These are phyloP conservation scores for pig (Sus scrofa) DNA, from an alignment of 2,113 vertebrate genomes.

Conservation along the genomic window DNA sequence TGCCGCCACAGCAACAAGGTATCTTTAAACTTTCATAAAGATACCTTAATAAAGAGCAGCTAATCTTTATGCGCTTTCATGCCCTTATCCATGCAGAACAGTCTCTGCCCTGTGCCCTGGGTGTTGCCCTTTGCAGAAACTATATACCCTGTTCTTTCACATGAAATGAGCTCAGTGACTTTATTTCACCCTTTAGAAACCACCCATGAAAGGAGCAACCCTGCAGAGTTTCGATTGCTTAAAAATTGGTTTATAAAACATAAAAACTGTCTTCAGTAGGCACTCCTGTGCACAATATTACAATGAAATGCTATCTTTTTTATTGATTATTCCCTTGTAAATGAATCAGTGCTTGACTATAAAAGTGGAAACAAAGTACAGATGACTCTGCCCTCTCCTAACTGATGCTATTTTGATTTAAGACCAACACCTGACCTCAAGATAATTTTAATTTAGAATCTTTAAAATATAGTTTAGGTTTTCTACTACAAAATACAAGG, in stretches of 20 bases:
- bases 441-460: not conserved
- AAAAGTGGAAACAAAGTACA: not conserved
- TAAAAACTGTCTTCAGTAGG: not conserved
- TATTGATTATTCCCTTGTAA: not conserved
- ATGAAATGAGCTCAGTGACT: not conserved
- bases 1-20: not conserved
- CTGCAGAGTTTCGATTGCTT: not conserved
- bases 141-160: not conserved
- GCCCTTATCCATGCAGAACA: not conserved
- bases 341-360: not conserved
- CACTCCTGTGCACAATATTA: not conserved
- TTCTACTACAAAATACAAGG: not conserved
- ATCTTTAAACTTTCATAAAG: not conserved
- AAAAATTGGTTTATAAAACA: not conserved
- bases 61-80: not conserved
- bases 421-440: not conserved
- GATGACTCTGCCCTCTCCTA: not conserved
- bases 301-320: not conserved
- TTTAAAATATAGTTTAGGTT: constrained; percentile 28
- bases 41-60: not conserved
- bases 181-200: constrained; percentile 44
- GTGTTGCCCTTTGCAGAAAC: not conserved
- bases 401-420: not conserved
- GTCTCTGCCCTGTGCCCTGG: not conserved
- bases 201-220: not conserved